Evolutionary conservation across 2,797 vertebrate species (phyloP).

Genomic region (Sebastes trivittatus): DNA sequence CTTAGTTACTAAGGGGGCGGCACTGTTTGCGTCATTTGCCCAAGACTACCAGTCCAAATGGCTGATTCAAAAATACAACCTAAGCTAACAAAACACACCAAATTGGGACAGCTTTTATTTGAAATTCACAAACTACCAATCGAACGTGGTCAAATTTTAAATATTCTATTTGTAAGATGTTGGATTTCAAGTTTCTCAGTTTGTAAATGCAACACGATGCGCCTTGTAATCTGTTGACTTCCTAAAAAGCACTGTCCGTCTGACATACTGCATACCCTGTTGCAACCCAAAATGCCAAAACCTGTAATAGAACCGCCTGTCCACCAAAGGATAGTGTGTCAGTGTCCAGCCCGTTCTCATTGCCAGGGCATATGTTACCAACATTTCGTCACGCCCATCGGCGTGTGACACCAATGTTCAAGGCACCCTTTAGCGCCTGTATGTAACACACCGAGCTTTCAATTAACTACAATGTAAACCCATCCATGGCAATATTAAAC

Average conservation of each 20-base stretch:
- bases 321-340: too few species aligned
- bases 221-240: background rate
- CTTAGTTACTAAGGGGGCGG: background rate
- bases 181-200: background rate
- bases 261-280: background rate
- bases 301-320: too few species aligned
- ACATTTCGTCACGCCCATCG: too few species aligned
- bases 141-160: background rate
- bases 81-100: background rate
- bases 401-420: too few species aligned
- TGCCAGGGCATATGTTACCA: too few species aligned
- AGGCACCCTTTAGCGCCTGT: too few species aligned
- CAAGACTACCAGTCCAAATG: background rate
- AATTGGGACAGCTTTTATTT: background rate
- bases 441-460: too few species aligned
- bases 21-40: conserved; percentile 1
- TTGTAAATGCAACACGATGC: background rate
- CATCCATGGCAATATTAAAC: too few species aligned
- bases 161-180: background rate
- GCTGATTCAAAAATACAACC: background rate
- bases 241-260: background rate
- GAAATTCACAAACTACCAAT: too few species aligned
- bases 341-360: too few species aligned
- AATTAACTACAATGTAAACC: too few species aligned
- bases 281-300: too few species aligned